Base-by-base conservation (phyloP, 2,888 invertebrate genomes). In the Lobophora halterata region DNA sequence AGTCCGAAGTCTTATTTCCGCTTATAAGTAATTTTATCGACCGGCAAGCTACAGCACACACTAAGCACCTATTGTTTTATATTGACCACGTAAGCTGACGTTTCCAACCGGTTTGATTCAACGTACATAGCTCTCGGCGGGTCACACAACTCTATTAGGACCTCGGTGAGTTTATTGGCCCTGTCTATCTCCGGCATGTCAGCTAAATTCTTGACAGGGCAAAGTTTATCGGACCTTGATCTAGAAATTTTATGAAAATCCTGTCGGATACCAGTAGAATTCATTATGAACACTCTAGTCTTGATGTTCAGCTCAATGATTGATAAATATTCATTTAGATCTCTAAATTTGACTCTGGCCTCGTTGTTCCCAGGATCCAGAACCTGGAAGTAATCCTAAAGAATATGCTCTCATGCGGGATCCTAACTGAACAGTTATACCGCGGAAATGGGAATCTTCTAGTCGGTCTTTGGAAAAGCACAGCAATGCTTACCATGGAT, bases 351-450 rank as follows among this genome's bases (percentile, higher is more conserved):
- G 33, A 29, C 28, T 9, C 3, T 35, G 14, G 16, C 40, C 37
- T 47, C 49, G 54, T 65, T 55, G 47, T 78, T 61, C 70, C 52
- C 79, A 82, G 81, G 71, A 51, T 80, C 49, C 45, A 44, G 45
- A 82, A 80, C 65, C 64, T 82, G 42, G 71, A 79, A 51, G 43
- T 59, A 3, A 60, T 65, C 23, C 40, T 82, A 46, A 58, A 54
- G 29, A 81, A 81, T 59, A 74, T 82, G 72, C 58, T 66, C 23
- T 61, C 63, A 10, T 55, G 61, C 47, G 77, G 77, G 9, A 36
- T 64, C 10, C 64, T 82, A 11, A 67, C 79, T 10, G 65, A 71
- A 11, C 55, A 58, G 32, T 44, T 81, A 5, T 78, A 61, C 58
- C 59, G 70, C 23, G 72, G 73, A 24, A 57, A 61, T 13, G 78